A percentile compares a stretch with the other conserved stretches of the same genome.
Conservation (phyloP, 2,797 vertebrate genomes). For the Lacerta agilis region DNA sequence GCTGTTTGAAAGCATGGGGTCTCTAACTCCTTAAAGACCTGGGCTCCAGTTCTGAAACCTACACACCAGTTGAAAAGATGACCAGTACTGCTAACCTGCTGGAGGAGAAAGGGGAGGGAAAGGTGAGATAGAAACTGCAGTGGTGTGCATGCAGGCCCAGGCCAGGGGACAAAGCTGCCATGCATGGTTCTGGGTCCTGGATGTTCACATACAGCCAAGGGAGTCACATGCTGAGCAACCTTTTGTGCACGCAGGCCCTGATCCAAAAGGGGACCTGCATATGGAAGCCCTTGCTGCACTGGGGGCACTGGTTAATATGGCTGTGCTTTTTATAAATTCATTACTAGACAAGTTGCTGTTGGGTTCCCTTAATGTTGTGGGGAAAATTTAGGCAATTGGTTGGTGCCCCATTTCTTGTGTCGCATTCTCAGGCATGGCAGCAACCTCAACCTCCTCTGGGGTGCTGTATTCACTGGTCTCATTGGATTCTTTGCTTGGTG, state of each 20-base stretch:
- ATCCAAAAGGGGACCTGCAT: no score
- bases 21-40: no score
- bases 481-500: constrained; percentile 34
- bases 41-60: background rate
- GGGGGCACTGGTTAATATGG: background rate
- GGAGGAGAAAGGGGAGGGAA: background rate
- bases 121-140: no score
- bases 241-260: background rate
- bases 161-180: background rate
- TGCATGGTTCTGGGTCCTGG: background rate
- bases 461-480: constrained; percentile 43
- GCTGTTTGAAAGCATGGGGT: background rate
- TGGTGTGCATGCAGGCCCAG: background rate
- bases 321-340: constrained; percentile 28
- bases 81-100: no score
- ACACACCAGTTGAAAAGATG: no score
- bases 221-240: background rate
- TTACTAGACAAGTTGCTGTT: background rate
- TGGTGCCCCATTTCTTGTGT: constrained; percentile 47
- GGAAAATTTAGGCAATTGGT: constrained; percentile 49
- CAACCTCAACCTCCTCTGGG: constrained; percentile 27
- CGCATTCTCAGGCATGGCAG: constrained; percentile 46
- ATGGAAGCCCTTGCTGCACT: no score
- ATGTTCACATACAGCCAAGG: background rate
- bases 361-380: background rate